Evolutionary conservation across 2,888 invertebrate genomes (phyloP).

Genomic region (Mesorhabditis sp.): DNA sequence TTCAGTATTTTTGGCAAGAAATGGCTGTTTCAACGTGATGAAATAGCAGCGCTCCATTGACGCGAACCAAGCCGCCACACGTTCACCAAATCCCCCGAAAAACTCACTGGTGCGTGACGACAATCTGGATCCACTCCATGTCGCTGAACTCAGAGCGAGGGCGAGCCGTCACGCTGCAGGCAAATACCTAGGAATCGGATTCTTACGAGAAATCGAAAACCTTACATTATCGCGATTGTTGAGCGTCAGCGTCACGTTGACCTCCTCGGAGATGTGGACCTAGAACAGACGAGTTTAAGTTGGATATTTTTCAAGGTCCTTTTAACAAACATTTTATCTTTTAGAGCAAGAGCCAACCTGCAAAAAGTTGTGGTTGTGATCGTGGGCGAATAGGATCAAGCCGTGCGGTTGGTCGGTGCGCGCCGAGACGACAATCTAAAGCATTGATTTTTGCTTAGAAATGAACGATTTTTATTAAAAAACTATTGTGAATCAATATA

Average conservation of each 20-base stretch:
- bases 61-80: too few relatives aligned
- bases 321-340: background rate
- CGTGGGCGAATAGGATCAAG: conserved; percentile 48
- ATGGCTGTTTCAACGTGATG: too few relatives aligned
- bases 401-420: conserved; percentile 47
- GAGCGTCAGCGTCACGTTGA: conserved; percentile 40
- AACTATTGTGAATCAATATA: too few relatives aligned
- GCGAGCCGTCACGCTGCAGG: conserved; percentile 37
- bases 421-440: conserved; percentile 36
- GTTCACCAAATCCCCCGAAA: conserved; percentile 3
- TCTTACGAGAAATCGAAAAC: background rate
- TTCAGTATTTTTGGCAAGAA: too few relatives aligned
- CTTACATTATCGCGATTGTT: conserved; percentile 33
- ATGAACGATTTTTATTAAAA: too few relatives aligned
- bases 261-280: conserved; percentile 46
- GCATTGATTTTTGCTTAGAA: background rate
- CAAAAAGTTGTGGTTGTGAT: conserved; percentile 50
- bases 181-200: conserved; percentile 16
- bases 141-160: conserved; percentile 43
- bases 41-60: too few relatives aligned
- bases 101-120: conserved; percentile 8
- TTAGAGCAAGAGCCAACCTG: conserved; percentile 23
- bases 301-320: background rate
- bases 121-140: conserved; percentile 51
- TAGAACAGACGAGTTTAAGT: conserved; percentile 10